Conservation (phyloP, 2,797 vertebrate species). For the Pipistrellus pipistrellus region DNA sequence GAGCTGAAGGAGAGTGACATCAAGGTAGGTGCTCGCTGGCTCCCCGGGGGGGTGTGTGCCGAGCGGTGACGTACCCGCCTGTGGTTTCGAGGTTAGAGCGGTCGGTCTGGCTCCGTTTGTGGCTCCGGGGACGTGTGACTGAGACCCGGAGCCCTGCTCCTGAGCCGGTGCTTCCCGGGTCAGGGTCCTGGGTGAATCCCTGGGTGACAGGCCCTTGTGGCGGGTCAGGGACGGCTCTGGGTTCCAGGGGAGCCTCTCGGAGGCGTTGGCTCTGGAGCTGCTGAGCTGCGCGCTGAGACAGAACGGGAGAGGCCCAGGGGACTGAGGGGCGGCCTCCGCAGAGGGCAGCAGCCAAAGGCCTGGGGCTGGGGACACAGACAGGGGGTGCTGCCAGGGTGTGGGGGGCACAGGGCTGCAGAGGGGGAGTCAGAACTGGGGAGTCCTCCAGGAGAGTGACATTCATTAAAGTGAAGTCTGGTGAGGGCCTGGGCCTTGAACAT, state of each 20-base stretch:
- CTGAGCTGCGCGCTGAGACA: neutral
- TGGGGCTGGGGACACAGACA: rapidly evolving
- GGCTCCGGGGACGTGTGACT: too few relatives aligned
- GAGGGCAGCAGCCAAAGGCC: neutral
- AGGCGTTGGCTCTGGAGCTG: neutral
- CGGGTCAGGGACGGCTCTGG: neutral
- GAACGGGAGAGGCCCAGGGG: neutral
- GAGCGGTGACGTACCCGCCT: too few relatives aligned
- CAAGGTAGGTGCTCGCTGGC: constrained; percentile 85
- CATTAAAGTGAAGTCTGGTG: neutral
- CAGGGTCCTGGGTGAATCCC: neutral
- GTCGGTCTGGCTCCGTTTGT: neutral
- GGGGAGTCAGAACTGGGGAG: neutral
- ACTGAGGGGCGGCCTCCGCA: neutral
- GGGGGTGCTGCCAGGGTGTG: neutral
- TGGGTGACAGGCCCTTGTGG: neutral
- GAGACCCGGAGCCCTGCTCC: too few relatives aligned
- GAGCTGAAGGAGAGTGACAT: constrained; percentile 94
- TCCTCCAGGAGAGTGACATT: neutral
- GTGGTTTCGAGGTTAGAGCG: too few relatives aligned
- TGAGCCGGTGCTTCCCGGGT: too few relatives aligned
- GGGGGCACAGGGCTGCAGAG: neutral
- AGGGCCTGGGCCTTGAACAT: neutral
- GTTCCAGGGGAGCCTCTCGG: neutral
- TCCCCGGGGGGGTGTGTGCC: too few relatives aligned